phyloP scores from a whole-genome alignment of 2,888 invertebrate genomes.

The Chloroclysta siterata region DNA sequence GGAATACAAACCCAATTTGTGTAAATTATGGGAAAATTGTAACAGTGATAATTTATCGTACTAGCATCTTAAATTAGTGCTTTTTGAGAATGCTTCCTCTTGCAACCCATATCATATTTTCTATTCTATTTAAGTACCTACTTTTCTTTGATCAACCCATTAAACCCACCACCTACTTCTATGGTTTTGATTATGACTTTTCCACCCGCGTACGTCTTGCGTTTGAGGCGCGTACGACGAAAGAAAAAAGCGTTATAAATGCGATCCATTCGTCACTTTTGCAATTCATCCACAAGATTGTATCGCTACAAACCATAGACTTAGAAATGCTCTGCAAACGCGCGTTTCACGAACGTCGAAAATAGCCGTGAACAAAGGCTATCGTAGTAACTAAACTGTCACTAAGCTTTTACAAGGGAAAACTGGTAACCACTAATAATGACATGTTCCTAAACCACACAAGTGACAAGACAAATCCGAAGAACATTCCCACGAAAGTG shows the following conservation, averaged over 20 bases:
- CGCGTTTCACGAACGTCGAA: neutral
- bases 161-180: too few relatives aligned
- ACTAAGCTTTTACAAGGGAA: conserved; percentile 24
- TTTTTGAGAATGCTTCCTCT: too few relatives aligned
- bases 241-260: too few relatives aligned
- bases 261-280: too few relatives aligned
- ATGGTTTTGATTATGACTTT: too few relatives aligned
- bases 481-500: conserved; percentile 16
- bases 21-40: neutral
- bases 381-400: neutral
- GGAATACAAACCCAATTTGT: conserved; percentile 6
- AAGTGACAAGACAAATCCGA: conserved; percentile 13
- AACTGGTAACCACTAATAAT: conserved; percentile 27
- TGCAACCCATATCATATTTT: too few relatives aligned
- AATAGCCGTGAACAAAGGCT: neutral
- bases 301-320: neutral
- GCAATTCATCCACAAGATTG: too few relatives aligned
- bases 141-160: too few relatives aligned
- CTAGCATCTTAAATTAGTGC: neutral
- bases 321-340: neutral
- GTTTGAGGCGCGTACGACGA: too few relatives aligned
- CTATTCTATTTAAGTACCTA: too few relatives aligned
- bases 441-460: conserved; percentile 28
- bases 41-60: neutral
- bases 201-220: too few relatives aligned